Percentiles rank a stretch among this genome's conserved stretches.
Conservation (phyloP, 2,888 invertebrate species). For the Pteria penguin region DNA sequence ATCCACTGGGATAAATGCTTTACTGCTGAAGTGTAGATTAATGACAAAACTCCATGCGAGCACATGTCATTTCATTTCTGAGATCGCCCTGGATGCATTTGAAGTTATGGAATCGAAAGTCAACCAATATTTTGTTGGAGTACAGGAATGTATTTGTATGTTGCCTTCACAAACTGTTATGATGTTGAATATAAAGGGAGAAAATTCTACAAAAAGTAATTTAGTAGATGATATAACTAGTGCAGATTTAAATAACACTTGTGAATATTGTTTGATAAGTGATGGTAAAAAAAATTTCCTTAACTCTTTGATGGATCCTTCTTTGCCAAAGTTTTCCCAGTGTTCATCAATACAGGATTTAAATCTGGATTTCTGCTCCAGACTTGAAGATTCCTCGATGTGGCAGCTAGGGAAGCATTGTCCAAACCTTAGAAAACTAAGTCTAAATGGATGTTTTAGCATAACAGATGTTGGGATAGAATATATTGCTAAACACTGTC, state of each 20-base stretch:
- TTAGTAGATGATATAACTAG: not conserved
- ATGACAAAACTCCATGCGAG: slow-evolving; percentile 49
- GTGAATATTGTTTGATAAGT: not conserved
- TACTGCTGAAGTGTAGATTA: slow-evolving; percentile 44
- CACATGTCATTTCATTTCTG: slow-evolving; percentile 53
- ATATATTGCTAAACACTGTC: slow-evolving; percentile 48
- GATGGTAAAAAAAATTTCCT: slow-evolving; percentile 1
- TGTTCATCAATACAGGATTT: slow-evolving; percentile 54
- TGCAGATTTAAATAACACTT: not conserved
- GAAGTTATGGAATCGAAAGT: not conserved
- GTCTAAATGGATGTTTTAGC: slow-evolving; percentile 56
- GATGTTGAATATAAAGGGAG: not conserved
- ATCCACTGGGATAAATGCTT: slow-evolving; percentile 43
- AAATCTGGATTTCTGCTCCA: slow-evolving; percentile 58
- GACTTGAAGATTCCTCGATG: slow-evolving; percentile 52
- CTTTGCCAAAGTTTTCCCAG: not conserved
- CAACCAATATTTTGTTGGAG: not conserved
- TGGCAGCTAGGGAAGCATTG: slow-evolving; percentile 53
- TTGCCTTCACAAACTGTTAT: not conserved
- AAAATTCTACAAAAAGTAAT: not conserved
- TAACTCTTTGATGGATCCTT: not conserved
- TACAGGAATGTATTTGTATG: too few species aligned
- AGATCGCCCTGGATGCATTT: slow-evolving; percentile 41
- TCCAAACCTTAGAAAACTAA: slow-evolving; percentile 50
- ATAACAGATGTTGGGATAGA: slow-evolving; percentile 57